Conservation (phyloP, 2,888 invertebrate genomes). For the Dysmachus trigonus region DNA sequence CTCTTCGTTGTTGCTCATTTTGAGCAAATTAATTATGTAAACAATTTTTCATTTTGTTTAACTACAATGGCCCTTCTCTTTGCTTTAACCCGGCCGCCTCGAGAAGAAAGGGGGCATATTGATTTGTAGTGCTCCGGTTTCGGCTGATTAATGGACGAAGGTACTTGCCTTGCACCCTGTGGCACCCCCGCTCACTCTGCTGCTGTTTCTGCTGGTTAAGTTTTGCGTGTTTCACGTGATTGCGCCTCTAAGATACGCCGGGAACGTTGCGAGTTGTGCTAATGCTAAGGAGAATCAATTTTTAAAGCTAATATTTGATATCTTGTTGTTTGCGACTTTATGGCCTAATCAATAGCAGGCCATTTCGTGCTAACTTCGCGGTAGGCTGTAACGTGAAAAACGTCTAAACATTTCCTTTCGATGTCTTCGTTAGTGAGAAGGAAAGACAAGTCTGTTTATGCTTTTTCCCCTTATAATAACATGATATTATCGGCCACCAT, state of each 20-base stretch:
- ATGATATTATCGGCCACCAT: too few species aligned
- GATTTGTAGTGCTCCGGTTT: slow-evolving; percentile 29
- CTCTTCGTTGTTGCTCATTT: slow-evolving; percentile 51
- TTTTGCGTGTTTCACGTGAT: slow-evolving; percentile 24
- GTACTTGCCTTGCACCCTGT: neutral
- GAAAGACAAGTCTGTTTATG: neutral
- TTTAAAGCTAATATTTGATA: slow-evolving; percentile 28
- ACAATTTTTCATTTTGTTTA: slow-evolving; percentile 53
- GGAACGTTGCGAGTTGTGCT: neutral
- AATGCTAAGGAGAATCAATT: slow-evolving; percentile 14
- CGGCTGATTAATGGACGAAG: slow-evolving; percentile 18
- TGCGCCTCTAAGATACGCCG: neutral
- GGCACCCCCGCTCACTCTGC: neutral
- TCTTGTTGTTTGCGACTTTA: slow-evolving; percentile 1
- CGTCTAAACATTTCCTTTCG: neutral
- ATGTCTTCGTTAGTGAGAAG: neutral
- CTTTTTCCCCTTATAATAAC: too few species aligned
- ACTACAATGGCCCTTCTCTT: slow-evolving; percentile 9
- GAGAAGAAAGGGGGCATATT: neutral
- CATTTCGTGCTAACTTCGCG: neutral
- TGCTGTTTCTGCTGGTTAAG: neutral
- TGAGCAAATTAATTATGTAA: slow-evolving; percentile 57
- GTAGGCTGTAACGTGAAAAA: neutral
- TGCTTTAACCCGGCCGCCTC: slow-evolving; percentile 1
- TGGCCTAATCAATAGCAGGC: neutral